phyloP scores from a whole-genome alignment of 2,888 invertebrate species.

The Agelastica alni region DNA sequence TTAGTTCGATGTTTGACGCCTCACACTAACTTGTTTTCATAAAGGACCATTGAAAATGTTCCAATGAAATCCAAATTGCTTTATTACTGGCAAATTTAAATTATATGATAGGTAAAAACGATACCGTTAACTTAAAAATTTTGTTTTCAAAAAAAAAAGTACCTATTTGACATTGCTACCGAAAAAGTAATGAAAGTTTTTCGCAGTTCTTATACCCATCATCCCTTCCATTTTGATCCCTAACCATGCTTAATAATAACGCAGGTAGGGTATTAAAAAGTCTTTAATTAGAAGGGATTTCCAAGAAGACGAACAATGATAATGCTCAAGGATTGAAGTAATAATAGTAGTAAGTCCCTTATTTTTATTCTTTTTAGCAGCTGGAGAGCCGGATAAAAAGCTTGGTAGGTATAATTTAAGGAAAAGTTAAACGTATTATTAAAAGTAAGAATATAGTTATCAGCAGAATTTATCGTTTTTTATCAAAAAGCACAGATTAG shows the following conservation, averaged over 20 bases:
- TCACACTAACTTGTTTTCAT: too few relatives aligned
- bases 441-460: too few relatives aligned
- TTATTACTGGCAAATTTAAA: too few relatives aligned
- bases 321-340: constrained; percentile 13
- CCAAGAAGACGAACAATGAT: constrained; percentile 14
- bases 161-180: neutral
- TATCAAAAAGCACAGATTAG: too few relatives aligned
- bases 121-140: too few relatives aligned
- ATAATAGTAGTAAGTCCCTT: neutral
- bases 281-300: constrained; percentile 20
- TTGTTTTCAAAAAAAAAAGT: too few relatives aligned
- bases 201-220: neutral
- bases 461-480: too few relatives aligned
- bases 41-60: too few relatives aligned
- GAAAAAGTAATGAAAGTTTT: neutral
- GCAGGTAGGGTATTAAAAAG: constrained; percentile 17
- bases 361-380: neutral
- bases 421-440: too few relatives aligned
- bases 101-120: too few relatives aligned
- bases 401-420: neutral
- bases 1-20: too few relatives aligned
- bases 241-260: constrained; percentile 11
- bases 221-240: neutral
- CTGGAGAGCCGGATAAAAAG: neutral
- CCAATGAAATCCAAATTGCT: too few relatives aligned